These are phyloP conservation scores for Peromyscus eremicus DNA, from an alignment of 2,797 vertebrate genomes.

Conservation along the genomic window DNA sequence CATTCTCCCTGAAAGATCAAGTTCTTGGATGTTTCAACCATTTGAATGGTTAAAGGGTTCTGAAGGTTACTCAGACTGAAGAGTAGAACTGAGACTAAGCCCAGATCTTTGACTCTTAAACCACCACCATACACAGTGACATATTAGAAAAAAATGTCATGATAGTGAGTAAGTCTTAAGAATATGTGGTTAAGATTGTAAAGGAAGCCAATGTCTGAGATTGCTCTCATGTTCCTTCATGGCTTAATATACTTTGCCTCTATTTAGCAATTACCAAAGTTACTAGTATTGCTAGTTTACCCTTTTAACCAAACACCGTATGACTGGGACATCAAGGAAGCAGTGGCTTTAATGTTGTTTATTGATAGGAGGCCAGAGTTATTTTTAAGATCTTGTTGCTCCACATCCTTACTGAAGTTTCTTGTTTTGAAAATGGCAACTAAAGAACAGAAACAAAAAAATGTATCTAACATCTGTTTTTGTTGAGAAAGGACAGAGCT, in stretches of 20 bases:
- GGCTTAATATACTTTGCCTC: neutral
- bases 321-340: neutral
- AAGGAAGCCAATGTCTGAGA: neutral
- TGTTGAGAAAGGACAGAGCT: neutral
- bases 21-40: neutral
- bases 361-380: neutral
- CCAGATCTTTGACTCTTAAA: neutral
- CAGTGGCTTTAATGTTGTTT: neutral
- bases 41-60: neutral
- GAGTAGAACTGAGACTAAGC: neutral
- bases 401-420: neutral
- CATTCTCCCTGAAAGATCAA: neutral
- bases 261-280: neutral
- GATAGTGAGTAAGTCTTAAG: neutral
- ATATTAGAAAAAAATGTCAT: neutral
- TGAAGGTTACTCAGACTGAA: neutral
- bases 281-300: neutral
- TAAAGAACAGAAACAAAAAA: neutral
- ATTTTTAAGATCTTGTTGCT: conserved; percentile 2
- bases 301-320: neutral
- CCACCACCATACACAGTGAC: neutral
- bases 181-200: neutral
- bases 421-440: conserved; percentile 43
- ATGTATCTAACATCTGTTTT: neutral
- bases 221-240: neutral